phyloP scores from a whole-genome alignment of 2,888 invertebrate species.

The Tipula unca region DNA sequence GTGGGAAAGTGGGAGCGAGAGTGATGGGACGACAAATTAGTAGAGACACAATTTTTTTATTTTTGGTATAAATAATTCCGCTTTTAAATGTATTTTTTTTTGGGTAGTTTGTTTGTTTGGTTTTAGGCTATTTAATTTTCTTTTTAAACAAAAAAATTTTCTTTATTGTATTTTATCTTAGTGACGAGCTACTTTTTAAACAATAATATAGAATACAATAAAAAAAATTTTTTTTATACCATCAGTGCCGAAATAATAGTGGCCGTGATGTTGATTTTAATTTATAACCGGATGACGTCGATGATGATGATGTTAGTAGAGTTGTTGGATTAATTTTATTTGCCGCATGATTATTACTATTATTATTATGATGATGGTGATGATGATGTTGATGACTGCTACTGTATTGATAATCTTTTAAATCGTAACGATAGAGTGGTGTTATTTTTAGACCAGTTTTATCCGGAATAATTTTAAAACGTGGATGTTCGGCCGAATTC shows the following conservation, averaged over 20 bases:
- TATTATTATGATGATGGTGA: neutral
- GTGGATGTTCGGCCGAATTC: conserved; percentile 43
- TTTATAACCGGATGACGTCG: conserved; percentile 32
- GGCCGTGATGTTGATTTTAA: conserved; percentile 41
- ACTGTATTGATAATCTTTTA: conserved; percentile 30
- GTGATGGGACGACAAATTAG: too few relatives aligned
- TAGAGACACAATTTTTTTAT: too few relatives aligned
- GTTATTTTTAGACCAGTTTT: conserved; percentile 49
- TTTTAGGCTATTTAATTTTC: neutral
- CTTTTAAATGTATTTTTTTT: neutral
- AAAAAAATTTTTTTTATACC: conserved; percentile 18
- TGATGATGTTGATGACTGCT: neutral
- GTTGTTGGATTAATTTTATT: neutral
- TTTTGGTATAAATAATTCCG: neutral
- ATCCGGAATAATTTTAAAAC: conserved; percentile 46
- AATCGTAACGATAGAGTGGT: conserved; percentile 38
- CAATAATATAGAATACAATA: conserved; percentile 18
- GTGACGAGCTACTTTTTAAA: conserved; percentile 16
- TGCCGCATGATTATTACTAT: neutral
- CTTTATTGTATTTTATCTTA: conserved; percentile 17
- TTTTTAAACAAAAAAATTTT: neutral
- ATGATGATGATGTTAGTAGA: conserved; percentile 17
- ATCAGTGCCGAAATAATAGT: conserved; percentile 41
- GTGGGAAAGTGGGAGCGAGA: too few relatives aligned
- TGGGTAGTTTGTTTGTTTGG: neutral